phyloP scores from a whole-genome alignment of 2,888 invertebrate genomes.

The Apodemia mormo region DNA sequence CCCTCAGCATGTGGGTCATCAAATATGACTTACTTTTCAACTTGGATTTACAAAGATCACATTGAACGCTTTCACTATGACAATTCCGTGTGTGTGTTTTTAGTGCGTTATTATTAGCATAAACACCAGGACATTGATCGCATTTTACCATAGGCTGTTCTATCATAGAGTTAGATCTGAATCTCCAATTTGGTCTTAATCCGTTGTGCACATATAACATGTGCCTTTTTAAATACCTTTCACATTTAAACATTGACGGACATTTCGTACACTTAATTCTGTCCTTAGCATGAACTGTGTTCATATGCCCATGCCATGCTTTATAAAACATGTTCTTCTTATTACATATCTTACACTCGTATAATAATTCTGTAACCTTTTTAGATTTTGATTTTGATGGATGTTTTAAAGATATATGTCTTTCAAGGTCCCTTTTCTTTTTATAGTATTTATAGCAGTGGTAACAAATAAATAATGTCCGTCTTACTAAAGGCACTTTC shows the following conservation, averaged over 20 bases:
- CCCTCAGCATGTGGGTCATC: neutral
- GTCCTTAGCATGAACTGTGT: neutral
- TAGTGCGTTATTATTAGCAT: neutral
- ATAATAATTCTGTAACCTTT: neutral
- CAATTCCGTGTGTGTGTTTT: neutral
- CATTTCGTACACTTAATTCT: neutral
- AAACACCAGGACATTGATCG: neutral
- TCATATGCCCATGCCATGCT: slow-evolving; percentile 4
- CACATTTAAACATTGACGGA: neutral
- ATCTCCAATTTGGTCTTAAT: neutral
- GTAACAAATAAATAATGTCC: neutral
- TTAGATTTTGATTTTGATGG: neutral
- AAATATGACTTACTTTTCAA: slow-evolving; percentile 2
- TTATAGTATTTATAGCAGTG: neutral
- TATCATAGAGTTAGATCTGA: neutral
- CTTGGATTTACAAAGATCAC: neutral
- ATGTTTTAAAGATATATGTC: neutral
- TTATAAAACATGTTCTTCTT: neutral
- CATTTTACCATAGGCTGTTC: neutral
- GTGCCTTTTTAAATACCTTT: slow-evolving; percentile 1
- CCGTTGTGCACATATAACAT: neutral
- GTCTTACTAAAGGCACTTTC: neutral
- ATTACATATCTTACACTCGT: neutral
- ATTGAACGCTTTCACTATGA: neutral
- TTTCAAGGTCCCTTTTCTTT: neutral